A percentile compares a stretch with the other conserved stretches of the same genome.
Evolutionary conservation across 1,140 invertebrate species (phyloP).

Genomic region (Pristionchus pacificus): DNA sequence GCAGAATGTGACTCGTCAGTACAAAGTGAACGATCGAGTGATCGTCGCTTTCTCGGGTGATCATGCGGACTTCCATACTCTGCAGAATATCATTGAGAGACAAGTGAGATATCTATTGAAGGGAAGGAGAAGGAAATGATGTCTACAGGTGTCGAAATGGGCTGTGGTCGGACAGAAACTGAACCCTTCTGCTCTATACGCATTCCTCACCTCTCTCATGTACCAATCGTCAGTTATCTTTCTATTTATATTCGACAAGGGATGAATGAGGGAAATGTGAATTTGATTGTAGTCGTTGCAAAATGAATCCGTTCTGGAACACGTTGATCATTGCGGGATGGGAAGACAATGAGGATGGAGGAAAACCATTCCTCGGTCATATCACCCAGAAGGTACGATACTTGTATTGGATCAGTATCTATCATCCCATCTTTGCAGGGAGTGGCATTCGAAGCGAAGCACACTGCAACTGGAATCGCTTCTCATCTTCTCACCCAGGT

Average conservation of each 20-base stretch:
- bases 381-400: conserved; percentile 41
- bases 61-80: conserved; percentile 55
- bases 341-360: conserved; percentile 41
- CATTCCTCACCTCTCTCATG: conserved; percentile 47
- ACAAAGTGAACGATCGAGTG: conserved; percentile 46
- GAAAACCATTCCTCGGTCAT: conserved; percentile 54
- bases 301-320: conserved; percentile 56
- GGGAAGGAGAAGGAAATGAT: neutral
- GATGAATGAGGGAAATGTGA: neutral
- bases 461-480: conserved; percentile 50
- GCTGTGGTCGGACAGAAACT: conserved; percentile 27
- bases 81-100: conserved; percentile 55
- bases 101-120: conserved; percentile 37
- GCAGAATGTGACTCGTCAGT: conserved; percentile 36
- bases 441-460: conserved; percentile 44
- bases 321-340: conserved; percentile 51
- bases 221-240: conserved; percentile 24
- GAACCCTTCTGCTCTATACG: conserved; percentile 49
- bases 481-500: conserved; percentile 44
- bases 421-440: conserved; percentile 41
- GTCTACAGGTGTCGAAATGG: conserved; percentile 18
- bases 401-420: neutral
- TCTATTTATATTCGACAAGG: neutral
- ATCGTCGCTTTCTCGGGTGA: conserved; percentile 52
- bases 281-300: conserved; percentile 36